Conservation (phyloP, 2,888 invertebrate species). For the Dicranocentrus wangi region DNA sequence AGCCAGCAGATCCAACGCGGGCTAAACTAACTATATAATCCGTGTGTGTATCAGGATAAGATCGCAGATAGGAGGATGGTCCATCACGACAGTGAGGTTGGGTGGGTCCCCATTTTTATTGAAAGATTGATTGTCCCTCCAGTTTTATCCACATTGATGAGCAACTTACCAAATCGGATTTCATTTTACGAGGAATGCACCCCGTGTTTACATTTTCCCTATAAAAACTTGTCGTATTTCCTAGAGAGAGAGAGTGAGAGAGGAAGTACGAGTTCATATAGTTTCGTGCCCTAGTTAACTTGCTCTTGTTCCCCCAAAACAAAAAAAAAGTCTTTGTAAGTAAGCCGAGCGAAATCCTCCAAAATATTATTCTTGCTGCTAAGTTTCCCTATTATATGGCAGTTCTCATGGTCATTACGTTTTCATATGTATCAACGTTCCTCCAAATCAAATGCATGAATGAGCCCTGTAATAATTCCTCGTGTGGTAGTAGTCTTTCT, state of each 20-base stretch:
- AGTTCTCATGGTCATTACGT: constrained; percentile 25
- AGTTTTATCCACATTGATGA: constrained; percentile 4
- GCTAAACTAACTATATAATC: background rate
- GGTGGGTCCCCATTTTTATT: constrained; percentile 53
- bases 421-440: constrained; percentile 28
- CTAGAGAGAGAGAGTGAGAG: no score
- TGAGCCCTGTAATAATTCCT: constrained; percentile 11
- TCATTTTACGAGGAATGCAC: background rate
- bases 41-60: background rate
- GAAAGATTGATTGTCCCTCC: constrained; percentile 50
- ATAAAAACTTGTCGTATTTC: background rate
- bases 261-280: no score
- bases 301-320: background rate
- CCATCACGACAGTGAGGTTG: constrained; percentile 25
- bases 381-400: background rate
- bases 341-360: background rate
- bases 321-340: background rate
- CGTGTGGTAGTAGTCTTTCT: constrained; percentile 5
- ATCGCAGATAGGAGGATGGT: background rate
- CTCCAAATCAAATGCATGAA: constrained; percentile 22
- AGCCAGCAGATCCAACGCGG: no score
- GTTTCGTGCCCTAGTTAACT: no score
- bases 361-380: background rate
- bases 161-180: constrained; percentile 26
- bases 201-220: background rate